Percentiles rank a stretch among this genome's conserved stretches.
Evolutionary conservation across 2,888 invertebrate species (phyloP).

Genomic region (Anthrax anthrax): DNA sequence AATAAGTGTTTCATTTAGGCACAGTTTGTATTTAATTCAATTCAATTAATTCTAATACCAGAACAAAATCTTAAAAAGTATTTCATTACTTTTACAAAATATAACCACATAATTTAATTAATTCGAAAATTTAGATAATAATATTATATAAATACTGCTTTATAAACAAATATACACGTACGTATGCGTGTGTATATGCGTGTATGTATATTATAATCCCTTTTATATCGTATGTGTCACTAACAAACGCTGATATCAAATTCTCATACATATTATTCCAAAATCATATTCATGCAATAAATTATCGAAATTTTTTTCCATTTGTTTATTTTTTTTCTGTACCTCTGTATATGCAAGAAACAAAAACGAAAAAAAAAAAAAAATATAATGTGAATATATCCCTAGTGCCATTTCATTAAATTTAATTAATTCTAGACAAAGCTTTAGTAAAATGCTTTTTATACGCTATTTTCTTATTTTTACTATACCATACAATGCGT

Average conservation of each 20-base stretch:
- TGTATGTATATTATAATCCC: too few species aligned
- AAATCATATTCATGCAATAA: neutral
- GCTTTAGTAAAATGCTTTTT: constrained; percentile 3
- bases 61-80: too few species aligned
- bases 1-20: too few species aligned
- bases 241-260: neutral
- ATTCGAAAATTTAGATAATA: too few species aligned
- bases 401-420: constrained; percentile 11
- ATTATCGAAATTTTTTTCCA: constrained; percentile 1
- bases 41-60: too few species aligned
- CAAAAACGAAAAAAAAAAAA: neutral
- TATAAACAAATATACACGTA: too few species aligned
- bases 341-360: neutral
- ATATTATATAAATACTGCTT: too few species aligned
- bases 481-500: neutral
- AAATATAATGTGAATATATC: neutral
- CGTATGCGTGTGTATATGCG: too few species aligned
- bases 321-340: neutral
- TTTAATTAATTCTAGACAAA: constrained; percentile 13
- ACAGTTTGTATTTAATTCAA: too few species aligned
- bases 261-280: neutral
- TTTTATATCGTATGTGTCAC: neutral
- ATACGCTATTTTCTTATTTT: neutral
- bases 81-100: too few species aligned
- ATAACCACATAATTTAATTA: too few species aligned